Conservation (phyloP, 2,113 vertebrate genomes). For the Pithys albifrons region DNA sequence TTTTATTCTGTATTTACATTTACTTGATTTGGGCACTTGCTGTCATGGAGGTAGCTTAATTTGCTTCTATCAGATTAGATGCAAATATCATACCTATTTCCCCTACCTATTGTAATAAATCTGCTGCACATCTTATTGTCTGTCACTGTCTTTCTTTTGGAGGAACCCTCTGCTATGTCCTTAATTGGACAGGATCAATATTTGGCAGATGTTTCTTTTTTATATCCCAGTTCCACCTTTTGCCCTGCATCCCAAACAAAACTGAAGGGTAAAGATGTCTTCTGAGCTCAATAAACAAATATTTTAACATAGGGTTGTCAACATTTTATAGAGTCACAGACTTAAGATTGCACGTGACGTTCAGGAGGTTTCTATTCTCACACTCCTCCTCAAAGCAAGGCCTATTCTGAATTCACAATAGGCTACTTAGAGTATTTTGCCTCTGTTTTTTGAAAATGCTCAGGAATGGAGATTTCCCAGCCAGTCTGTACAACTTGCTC, state of each 20-base stretch:
- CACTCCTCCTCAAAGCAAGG: neutral
- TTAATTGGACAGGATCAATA: neutral
- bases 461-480: neutral
- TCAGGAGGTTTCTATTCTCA: neutral
- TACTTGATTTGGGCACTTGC: neutral
- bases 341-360: neutral
- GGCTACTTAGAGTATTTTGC: neutral
- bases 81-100: neutral
- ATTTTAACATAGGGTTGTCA: neutral
- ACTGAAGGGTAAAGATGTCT: neutral
- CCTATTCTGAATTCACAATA: neutral
- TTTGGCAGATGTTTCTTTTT: neutral
- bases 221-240: neutral
- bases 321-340: neutral
- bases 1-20: neutral
- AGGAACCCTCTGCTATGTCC: neutral
- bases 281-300: neutral
- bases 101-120: neutral
- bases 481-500: neutral
- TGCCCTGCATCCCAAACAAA: neutral
- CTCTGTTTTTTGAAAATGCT: neutral
- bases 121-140: neutral
- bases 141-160: neutral
- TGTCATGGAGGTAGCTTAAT: neutral
- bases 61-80: neutral